Evolutionary conservation across 2,888 invertebrate genomes (phyloP), one percentile per base, ranked within the genome.

Genomic region (Latrodectus hesperus): DNA sequence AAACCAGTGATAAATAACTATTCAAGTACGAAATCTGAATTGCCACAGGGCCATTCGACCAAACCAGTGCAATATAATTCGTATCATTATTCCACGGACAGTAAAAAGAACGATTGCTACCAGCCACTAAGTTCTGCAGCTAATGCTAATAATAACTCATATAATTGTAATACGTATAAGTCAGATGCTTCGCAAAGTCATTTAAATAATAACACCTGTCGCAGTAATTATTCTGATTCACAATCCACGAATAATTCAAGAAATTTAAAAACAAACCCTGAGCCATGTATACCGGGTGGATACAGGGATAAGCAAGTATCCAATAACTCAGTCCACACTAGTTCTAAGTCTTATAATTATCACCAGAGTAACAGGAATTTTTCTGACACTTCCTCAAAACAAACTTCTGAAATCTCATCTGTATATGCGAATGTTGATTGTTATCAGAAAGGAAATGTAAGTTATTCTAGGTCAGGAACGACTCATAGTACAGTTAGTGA

Each of bases 61-160:
- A 86, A 86, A 17, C 55, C 86, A 16, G 81, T 86, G 60, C 86
- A 86, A 55, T 86, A 86, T 51, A 38, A 22, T 53, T 65, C 85
- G 9, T 68, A 70, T 17, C 86, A 86, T 67, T 86, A 81, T 22
- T 10, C 64, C 14, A 26, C 86, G n/a, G 86, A 86, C 55, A 73
- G 26, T 17, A 86, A 81, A 38, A 86, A 80, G 49, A 51, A 55
- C 38, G 86, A 86, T 12, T 86, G 81, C 38, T 86, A 86, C 67
- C 86, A 80, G 16, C 49, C 81, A 16, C 22, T 72, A 52, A 81
- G 60, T 38, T 65, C 73, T 9, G 67, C 67, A 26, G 14, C 70
- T 11, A 53, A 77, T 9, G n/a, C 38, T 10, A 74, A 77, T 9
- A 26, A 72, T 14, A 82, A 67, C n/a, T 60, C 72, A 6, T 82